phyloP scores from a whole-genome alignment of 2,888 invertebrate genomes.

The Chirona hameri region DNA sequence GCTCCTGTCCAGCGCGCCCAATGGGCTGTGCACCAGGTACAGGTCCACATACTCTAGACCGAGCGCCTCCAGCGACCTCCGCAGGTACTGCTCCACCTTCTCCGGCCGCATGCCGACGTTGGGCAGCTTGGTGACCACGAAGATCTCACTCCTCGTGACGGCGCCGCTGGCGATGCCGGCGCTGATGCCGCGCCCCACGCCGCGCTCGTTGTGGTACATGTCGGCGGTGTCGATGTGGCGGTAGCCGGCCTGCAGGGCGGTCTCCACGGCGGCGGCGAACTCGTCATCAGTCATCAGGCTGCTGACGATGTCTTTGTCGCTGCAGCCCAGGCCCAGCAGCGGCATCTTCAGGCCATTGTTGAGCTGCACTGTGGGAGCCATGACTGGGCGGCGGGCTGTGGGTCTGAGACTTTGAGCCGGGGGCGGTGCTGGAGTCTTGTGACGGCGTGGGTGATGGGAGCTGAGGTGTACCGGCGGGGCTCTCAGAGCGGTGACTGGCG shows the following conservation, averaged over 20 bases:
- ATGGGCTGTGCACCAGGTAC: constrained; percentile 75
- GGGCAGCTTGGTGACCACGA: constrained; percentile 37
- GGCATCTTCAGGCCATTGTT: constrained; percentile 36
- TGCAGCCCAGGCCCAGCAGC: constrained; percentile 36
- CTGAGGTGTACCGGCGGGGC: too few relatives aligned
- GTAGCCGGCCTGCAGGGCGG: constrained; percentile 34
- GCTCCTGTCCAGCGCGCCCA: constrained; percentile 57
- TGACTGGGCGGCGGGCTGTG: neutral
- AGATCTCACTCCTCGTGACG: neutral
- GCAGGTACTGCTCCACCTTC: constrained; percentile 64
- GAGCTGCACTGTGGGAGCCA: constrained; percentile 5
- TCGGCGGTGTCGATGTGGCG: constrained; percentile 35
- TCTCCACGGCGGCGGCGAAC: constrained; percentile 22
- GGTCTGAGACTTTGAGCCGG: too few relatives aligned
- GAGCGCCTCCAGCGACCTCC: constrained; percentile 63
- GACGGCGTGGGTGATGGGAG: too few relatives aligned
- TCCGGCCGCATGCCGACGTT: constrained; percentile 53
- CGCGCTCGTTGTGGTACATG: constrained; percentile 34
- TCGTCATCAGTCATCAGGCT: constrained; percentile 4
- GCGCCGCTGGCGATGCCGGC: neutral
- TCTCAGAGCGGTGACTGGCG: too few relatives aligned
- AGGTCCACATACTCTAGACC: constrained; percentile 76
- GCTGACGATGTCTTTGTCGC: too few relatives aligned
- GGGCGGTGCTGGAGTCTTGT: too few relatives aligned
- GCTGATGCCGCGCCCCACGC: constrained; percentile 31